A percentile compares a stretch with the other conserved stretches of the same genome.
Conservation (phyloP, 92 coral and sea anemone genomes). For the Porites divaricata region DNA sequence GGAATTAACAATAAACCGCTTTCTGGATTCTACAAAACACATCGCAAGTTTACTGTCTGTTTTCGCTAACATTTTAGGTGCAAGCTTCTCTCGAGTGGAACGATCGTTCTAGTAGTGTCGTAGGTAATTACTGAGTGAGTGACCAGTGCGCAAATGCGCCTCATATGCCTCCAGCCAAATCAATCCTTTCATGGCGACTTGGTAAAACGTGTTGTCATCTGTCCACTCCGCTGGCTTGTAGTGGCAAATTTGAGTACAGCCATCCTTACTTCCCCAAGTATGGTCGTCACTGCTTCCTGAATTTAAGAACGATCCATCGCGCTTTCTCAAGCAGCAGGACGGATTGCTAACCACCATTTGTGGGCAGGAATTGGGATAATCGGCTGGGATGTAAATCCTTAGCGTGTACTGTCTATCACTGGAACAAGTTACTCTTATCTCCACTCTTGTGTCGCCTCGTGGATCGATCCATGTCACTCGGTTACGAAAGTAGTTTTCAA, state of each 20-base stretch:
- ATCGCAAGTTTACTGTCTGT: neutral
- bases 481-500: neutral
- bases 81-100: neutral
- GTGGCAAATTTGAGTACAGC: slow-evolving; percentile 33
- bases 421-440: slow-evolving; percentile 52
- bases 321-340: slow-evolving; percentile 20
- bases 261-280: slow-evolving; percentile 29
- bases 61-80: neutral
- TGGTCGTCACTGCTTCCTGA: neutral
- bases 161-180: slow-evolving; percentile 91
- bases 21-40: neutral
- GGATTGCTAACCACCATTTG: slow-evolving; percentile 69
- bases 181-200: slow-evolving; percentile 81
- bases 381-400: slow-evolving; percentile 67
- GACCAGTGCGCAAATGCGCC: slow-evolving; percentile 72
- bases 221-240: slow-evolving; percentile 58
- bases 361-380: slow-evolving; percentile 82
- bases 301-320: slow-evolving; percentile 2
- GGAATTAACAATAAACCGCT: neutral
- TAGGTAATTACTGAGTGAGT: slow-evolving; percentile 52
- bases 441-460: slow-evolving; percentile 50
- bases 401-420: slow-evolving; percentile 61
- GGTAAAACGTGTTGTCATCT: slow-evolving; percentile 70
- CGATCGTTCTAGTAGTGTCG: slow-evolving; percentile 34
- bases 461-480: slow-evolving; percentile 72